Percentiles rank a stretch among this genome's conserved stretches.
phyloP scores from a whole-genome alignment of 2,113 vertebrate genomes.

The Trematomus loennbergii region DNA sequence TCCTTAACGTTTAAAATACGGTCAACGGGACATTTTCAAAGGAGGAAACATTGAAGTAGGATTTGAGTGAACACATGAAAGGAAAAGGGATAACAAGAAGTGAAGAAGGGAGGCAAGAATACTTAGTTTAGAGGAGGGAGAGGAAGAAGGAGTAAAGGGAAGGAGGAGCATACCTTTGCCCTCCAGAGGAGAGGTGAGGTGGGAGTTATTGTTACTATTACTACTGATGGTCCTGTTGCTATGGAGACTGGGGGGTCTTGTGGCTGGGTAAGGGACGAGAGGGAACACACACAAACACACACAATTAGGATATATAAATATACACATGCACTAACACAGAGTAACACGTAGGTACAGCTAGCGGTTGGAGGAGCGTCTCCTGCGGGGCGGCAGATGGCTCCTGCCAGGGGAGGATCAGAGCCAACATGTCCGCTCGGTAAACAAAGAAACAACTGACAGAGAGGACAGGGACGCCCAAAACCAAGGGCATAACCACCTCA shows the following conservation, averaged over 20 bases:
- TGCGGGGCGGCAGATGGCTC: conserved; percentile 77
- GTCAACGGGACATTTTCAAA: neutral
- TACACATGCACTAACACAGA: conserved; percentile 42
- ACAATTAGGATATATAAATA: conserved; percentile 44
- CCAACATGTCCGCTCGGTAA: conserved; percentile 62
- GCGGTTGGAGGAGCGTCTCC: conserved; percentile 57
- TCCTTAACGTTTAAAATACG: conserved; percentile 8
- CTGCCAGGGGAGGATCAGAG: conserved; percentile 62
- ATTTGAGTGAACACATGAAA: neutral
- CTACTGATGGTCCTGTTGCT: conserved; percentile 96
- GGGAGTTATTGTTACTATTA: conserved; percentile 96
- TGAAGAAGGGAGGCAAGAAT: neutral
- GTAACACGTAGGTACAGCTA: conserved; percentile 9
- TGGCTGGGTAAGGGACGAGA: conserved; percentile 85
- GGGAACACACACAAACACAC: conserved; percentile 51
- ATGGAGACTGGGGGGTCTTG: conserved; percentile 96
- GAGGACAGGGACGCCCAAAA: neutral
- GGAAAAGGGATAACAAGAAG: conserved; percentile 12
- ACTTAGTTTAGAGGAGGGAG: neutral
- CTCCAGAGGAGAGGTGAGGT: conserved; percentile 89
- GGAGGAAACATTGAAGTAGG: neutral
- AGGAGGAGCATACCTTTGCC: conserved; percentile 91
- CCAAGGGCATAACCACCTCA: neutral
- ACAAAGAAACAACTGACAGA: conserved; percentile 44
- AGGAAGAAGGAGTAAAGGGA: conserved; percentile 33